Evolutionary conservation across 2,797 vertebrate genomes (phyloP).

Genomic region (Pseudopleuronectes americanus): DNA sequence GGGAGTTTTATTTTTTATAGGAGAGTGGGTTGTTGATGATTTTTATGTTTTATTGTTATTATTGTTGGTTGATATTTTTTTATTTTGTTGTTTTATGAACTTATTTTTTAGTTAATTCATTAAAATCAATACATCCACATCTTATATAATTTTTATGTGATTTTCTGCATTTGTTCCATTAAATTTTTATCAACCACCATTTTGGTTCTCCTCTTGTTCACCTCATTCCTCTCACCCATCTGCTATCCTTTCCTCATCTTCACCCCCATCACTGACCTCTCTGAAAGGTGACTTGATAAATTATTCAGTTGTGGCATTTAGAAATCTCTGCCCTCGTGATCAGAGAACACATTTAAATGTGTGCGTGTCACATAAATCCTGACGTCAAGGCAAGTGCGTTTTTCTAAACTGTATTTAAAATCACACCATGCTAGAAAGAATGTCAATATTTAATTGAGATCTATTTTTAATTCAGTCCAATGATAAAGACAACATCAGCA

Average conservation of each 20-base stretch:
- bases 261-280: slow-evolving; percentile 41
- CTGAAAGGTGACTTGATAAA: slow-evolving; percentile 68
- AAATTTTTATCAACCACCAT: background rate
- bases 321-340: slow-evolving; percentile 55
- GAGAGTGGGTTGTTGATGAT: too few relatives aligned
- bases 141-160: too few relatives aligned
- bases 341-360: slow-evolving; percentile 36
- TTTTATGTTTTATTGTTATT: too few relatives aligned
- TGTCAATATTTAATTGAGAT: background rate
- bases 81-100: too few relatives aligned
- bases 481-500: background rate
- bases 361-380: slow-evolving; percentile 25
- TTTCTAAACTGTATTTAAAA: background rate
- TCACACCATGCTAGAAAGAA: background rate
- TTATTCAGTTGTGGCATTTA: slow-evolving; percentile 75
- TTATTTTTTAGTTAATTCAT: too few relatives aligned
- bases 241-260: slow-evolving; percentile 12
- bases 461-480: background rate
- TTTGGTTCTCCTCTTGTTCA: slow-evolving; percentile 6
- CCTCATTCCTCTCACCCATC: slow-evolving; percentile 28
- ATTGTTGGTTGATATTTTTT: too few relatives aligned
- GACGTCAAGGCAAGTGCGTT: background rate
- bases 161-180: background rate
- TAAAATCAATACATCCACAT: too few relatives aligned
- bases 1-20: too few relatives aligned